A percentile compares a stretch with the other conserved stretches of the same genome.
Conservation (phyloP, 1,140 invertebrate species). For the Panagrolaimus sp. region DNA sequence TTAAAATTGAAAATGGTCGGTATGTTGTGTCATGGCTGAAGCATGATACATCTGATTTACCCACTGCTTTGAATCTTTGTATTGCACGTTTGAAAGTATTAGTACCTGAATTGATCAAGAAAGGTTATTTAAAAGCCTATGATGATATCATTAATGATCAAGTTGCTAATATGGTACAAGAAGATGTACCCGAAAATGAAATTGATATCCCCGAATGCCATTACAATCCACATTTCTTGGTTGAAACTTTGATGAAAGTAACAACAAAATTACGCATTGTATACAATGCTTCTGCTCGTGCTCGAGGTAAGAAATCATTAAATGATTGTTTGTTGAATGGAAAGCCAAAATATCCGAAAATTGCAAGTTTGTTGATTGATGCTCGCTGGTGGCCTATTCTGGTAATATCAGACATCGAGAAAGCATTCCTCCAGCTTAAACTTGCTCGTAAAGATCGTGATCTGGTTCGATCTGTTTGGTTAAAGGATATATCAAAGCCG, state of each 20-base stretch:
- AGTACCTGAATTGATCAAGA: not conserved
- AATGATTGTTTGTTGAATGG: conserved; percentile 46
- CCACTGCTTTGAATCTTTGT: not conserved
- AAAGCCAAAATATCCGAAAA: conserved; percentile 31
- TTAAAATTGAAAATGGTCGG: no score
- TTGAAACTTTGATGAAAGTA: conserved; percentile 22
- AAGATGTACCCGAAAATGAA: not conserved
- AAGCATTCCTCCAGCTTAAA: conserved; percentile 37
- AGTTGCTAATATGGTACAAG: no score
- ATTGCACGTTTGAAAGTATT: not conserved
- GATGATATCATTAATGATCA: not conserved
- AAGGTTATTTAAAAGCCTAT: not conserved
- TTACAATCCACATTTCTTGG: not conserved
- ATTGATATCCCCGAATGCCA: not conserved
- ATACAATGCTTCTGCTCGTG: conserved; percentile 58
- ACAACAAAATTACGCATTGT: conserved; percentile 58
- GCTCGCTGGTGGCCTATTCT: conserved; percentile 17
- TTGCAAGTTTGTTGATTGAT: conserved; percentile 27
- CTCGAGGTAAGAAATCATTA: no score
- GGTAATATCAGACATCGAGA: conserved; percentile 30
- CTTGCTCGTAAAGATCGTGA: conserved; percentile 25
- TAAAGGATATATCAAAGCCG: not conserved
- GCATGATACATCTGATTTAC: not conserved
- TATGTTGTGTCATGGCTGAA: not conserved
- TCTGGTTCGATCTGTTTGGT: not conserved